phyloP scores from a whole-genome alignment of 2,888 invertebrate genomes.

The Aspidiotus destructor region DNA sequence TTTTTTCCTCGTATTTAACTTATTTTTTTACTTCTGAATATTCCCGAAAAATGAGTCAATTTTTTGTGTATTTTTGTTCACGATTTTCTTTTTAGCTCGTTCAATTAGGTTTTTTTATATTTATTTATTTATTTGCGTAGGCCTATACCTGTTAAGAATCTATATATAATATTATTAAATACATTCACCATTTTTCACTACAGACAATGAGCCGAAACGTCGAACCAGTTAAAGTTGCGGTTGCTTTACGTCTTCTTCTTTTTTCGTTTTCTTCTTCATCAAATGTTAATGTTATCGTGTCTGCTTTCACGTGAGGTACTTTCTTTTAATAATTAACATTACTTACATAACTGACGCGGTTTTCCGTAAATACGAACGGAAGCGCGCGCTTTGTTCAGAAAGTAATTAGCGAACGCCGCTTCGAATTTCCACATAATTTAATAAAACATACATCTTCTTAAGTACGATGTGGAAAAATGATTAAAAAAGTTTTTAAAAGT shows the following conservation, averaged over 20 bases:
- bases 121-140: too few relatives aligned
- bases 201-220: not conserved
- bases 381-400: not conserved
- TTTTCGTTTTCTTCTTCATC: too few relatives aligned
- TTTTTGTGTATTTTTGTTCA: not conserved
- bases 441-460: too few relatives aligned
- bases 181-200: not conserved
- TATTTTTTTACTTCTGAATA: not conserved
- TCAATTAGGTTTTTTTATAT: too few relatives aligned
- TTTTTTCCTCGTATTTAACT: not conserved
- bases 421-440: too few relatives aligned
- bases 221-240: not conserved
- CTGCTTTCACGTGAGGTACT: conserved; percentile 7
- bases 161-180: too few relatives aligned
- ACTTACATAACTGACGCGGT: conserved; percentile 8
- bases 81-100: not conserved
- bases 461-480: too few relatives aligned
- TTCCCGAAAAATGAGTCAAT: not conserved
- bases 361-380: not conserved
- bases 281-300: not conserved
- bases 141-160: too few relatives aligned
- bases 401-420: not conserved
- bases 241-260: not conserved
- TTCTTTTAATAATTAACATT: conserved; percentile 8
- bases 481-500: too few relatives aligned